Conservation (phyloP, 2,113 vertebrate species). For the Calyptomena viridis region DNA sequence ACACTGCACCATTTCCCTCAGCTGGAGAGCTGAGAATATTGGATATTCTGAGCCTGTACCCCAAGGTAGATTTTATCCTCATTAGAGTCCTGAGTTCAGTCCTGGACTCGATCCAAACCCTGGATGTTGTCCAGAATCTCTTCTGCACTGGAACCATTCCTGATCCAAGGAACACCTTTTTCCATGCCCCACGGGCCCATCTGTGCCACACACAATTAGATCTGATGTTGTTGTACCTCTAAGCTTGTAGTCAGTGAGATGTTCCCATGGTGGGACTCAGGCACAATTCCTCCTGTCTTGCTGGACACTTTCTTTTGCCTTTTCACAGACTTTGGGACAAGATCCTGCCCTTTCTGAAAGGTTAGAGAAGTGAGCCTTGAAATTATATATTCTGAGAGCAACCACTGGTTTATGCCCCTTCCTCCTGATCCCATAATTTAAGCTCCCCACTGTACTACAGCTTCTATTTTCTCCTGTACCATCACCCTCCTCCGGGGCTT, state of each 20-base stretch:
- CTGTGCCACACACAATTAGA: background rate
- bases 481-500: background rate
- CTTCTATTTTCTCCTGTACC: conserved; percentile 25
- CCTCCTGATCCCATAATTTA: background rate
- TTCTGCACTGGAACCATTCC: background rate
- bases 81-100: background rate
- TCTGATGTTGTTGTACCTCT: background rate
- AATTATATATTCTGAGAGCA: background rate
- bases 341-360: background rate
- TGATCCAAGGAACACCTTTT: background rate
- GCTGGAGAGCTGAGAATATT: background rate
- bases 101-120: background rate
- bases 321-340: background rate
- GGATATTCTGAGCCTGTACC: background rate
- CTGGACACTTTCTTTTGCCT: background rate
- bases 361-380: background rate
- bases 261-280: background rate
- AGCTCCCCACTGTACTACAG: background rate
- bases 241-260: background rate
- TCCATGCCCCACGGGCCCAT: background rate
- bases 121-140: background rate
- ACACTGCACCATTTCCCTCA: background rate
- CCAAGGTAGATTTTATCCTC: background rate
- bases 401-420: background rate
- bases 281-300: background rate